phyloP scores from a whole-genome alignment of 2,888 invertebrate species.

The Petrolisthes cinctipes region DNA sequence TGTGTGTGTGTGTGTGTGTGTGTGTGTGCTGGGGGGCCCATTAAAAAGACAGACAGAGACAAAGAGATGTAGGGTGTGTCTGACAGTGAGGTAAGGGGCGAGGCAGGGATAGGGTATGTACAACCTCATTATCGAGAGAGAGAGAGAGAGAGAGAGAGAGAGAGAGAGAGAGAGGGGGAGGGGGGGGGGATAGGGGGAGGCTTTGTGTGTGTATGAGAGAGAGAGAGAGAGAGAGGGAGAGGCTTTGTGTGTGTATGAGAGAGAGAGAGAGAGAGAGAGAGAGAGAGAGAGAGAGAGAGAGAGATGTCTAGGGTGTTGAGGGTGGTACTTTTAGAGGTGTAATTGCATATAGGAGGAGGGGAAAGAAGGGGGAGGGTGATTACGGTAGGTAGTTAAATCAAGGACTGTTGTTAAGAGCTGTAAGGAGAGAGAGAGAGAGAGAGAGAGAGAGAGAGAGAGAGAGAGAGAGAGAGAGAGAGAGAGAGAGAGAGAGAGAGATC shows the following conservation, averaged over 20 bases:
- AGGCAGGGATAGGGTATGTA: not conserved
- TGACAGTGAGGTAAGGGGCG: not conserved
- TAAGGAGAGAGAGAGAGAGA: not conserved
- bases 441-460: not conserved
- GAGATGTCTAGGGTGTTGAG: too few species aligned
- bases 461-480: constrained; percentile 4
- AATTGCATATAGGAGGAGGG: not conserved
- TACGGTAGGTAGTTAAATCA: not conserved
- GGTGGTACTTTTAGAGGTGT: too few species aligned
- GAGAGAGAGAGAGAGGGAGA: too few species aligned
- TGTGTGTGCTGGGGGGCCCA: too few species aligned
- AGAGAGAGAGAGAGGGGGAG: not conserved
- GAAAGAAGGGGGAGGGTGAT: not conserved
- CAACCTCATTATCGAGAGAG: not conserved
- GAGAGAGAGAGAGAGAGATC: not conserved
- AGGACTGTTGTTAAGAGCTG: not conserved
- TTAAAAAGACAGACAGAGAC: too few species aligned
- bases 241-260: too few species aligned
- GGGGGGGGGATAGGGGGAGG: too few species aligned
- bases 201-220: too few species aligned
- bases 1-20: too few species aligned
- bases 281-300: too few species aligned
- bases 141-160: not conserved
- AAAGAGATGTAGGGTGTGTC: too few species aligned
- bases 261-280: too few species aligned